A percentile compares a stretch with the other conserved stretches of the same genome.
phyloP scores from a whole-genome alignment of 2,113 vertebrate genomes.

The Microtus ochrogaster region DNA sequence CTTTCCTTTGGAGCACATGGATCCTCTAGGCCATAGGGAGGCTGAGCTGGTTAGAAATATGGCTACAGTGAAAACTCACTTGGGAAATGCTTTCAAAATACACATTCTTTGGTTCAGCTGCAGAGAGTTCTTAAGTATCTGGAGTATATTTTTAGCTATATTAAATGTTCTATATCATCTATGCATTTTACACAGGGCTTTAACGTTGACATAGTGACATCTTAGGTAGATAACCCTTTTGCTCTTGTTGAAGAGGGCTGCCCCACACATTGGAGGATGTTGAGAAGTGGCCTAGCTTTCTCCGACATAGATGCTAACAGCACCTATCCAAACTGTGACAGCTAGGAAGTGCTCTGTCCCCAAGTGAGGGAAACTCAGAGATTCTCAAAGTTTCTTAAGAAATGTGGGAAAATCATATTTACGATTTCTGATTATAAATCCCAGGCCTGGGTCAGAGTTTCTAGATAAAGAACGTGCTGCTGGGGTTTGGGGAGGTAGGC shows the following conservation, averaged over 20 bases:
- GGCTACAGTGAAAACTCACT: not conserved
- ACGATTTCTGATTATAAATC: not conserved
- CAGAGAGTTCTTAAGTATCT: not conserved
- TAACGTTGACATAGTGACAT: not conserved
- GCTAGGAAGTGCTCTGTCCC: not conserved
- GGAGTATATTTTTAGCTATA: not conserved
- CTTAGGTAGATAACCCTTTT: not conserved
- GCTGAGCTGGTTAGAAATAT: not conserved
- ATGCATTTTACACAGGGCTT: not conserved
- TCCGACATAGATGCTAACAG: not conserved
- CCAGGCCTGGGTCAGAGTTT: not conserved
- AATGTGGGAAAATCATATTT: not conserved
- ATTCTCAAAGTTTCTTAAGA: not conserved
- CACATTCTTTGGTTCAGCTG: not conserved
- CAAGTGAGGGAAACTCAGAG: not conserved
- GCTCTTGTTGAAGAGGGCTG: not conserved
- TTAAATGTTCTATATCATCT: not conserved
- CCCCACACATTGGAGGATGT: not conserved
- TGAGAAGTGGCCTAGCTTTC: not conserved
- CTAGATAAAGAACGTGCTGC: not conserved
- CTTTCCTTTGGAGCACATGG: not conserved
- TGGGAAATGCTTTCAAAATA: constrained; percentile 27
- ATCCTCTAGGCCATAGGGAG: not conserved
- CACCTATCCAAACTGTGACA: not conserved
- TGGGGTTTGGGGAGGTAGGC: not conserved